Conservation (phyloP, 2,113 vertebrate genomes). For the Panurus biarmicus region DNA sequence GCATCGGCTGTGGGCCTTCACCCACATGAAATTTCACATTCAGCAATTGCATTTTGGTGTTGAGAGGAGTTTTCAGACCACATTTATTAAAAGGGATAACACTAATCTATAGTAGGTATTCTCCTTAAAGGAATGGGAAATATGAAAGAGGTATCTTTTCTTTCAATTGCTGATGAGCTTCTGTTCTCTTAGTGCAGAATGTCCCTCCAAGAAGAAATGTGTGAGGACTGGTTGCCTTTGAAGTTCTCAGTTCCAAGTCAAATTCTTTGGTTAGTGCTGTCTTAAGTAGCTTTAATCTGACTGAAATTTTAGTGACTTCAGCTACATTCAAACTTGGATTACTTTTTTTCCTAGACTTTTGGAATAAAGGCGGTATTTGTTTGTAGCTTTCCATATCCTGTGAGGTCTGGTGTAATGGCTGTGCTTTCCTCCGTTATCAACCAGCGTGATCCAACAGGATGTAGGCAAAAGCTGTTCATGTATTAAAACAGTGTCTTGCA, state of each 20-base stretch:
- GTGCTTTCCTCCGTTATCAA: accelerated
- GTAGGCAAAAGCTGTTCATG: not conserved
- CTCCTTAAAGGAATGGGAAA: not conserved
- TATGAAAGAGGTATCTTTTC: not conserved
- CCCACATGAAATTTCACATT: accelerated
- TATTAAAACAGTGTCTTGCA: not conserved
- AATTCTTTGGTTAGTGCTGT: not conserved
- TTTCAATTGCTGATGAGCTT: not conserved
- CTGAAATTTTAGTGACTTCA: not conserved
- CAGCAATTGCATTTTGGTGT: accelerated
- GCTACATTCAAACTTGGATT: not conserved
- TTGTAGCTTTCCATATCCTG: not conserved
- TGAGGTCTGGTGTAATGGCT: not conserved
- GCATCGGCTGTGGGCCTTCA: not conserved
- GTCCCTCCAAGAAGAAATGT: not conserved
- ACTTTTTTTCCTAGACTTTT: not conserved
- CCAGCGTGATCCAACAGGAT: not conserved
- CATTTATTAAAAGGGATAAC: not conserved
- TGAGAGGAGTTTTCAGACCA: not conserved
- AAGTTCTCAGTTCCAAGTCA: not conserved
- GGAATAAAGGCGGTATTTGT: not conserved
- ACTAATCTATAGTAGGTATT: not conserved
- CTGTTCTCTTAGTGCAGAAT: not conserved
- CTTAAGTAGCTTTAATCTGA: not conserved
- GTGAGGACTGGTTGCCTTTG: not conserved